These are phyloP conservation scores for Halcyon leucocephala DNA, from an alignment of 2,797 vertebrate genomes.

Conservation along the genomic window DNA sequence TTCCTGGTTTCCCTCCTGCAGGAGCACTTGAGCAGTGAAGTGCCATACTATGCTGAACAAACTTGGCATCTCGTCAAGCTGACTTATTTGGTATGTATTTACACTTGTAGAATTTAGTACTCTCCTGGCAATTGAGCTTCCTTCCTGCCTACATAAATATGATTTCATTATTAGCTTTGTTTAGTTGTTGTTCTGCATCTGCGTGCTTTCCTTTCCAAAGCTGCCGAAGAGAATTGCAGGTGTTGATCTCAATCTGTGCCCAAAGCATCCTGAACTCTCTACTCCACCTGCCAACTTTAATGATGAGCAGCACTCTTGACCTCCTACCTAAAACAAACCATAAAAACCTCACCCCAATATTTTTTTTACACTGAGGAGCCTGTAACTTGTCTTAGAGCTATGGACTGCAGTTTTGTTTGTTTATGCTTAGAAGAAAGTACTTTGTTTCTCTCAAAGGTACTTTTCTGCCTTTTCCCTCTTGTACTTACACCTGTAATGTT, in stretches of 20 bases:
- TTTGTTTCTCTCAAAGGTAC: not conserved
- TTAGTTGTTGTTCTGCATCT: constrained; percentile 57
- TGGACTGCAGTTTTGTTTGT: not conserved
- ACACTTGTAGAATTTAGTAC: constrained; percentile 49
- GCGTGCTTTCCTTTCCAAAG: not conserved
- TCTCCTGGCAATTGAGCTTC: constrained; percentile 57
- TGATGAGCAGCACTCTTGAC: not conserved
- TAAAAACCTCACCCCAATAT: not conserved
- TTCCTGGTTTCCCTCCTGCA: constrained; percentile 50
- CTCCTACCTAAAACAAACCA: not conserved
- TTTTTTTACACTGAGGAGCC: not conserved
- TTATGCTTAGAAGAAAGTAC: not conserved
- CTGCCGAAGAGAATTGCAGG: constrained; percentile 40
- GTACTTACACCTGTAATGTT: not conserved
- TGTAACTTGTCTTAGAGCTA: not conserved
- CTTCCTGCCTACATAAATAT: constrained; percentile 50
- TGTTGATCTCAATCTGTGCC: constrained; percentile 14
- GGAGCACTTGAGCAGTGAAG: constrained; percentile 47
- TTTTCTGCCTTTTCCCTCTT: not conserved
- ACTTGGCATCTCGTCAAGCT: constrained; percentile 50
- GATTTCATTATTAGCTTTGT: constrained; percentile 59
- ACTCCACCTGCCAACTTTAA: not conserved
- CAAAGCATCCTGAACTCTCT: constrained; percentile 9
- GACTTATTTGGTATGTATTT: constrained; percentile 67
- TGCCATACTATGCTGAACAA: constrained; percentile 45